A percentile compares a stretch with the other conserved stretches of the same genome.
phyloP scores from a whole-genome alignment of 2,888 invertebrate genomes.

The Drosophila seclusa region DNA sequence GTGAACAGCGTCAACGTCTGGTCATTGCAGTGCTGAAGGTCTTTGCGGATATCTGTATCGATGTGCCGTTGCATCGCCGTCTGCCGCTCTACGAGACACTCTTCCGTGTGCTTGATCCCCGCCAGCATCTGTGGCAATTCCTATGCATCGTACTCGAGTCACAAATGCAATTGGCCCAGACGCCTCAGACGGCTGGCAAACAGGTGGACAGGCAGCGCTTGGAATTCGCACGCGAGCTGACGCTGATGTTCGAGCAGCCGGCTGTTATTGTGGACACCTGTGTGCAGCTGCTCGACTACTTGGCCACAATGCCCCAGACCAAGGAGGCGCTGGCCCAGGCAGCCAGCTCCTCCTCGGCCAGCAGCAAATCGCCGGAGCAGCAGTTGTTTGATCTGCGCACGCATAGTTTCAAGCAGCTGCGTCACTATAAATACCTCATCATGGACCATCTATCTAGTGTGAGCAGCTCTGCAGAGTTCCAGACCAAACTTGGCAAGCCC shows the following conservation, averaged over 20 bases:
- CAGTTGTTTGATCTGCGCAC: conserved; percentile 88
- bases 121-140: conserved; percentile 90
- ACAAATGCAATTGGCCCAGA: conserved; percentile 87
- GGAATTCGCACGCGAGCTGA: conserved; percentile 89
- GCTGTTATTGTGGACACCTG: conserved; percentile 88
- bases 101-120: conserved; percentile 89
- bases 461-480: conserved; percentile 89
- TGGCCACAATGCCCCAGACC: conserved; percentile 89
- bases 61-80: conserved; percentile 97
- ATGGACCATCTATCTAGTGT: conserved; percentile 90
- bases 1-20: conserved; percentile 72
- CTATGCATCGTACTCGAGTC: conserved; percentile 90
- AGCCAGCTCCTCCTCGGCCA: conserved; percentile 5
- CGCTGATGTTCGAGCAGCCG: conserved; percentile 88
- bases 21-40: conserved; percentile 91
- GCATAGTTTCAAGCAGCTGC: conserved; percentile 90
- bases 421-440: conserved; percentile 92
- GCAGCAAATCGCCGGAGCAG: conserved; percentile 44
- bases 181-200: conserved; percentile 72
- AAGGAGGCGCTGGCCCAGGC: conserved; percentile 81
- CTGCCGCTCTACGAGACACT: conserved; percentile 92
- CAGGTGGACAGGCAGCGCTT: conserved; percentile 86
- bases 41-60: conserved; percentile 95
- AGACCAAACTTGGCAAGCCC: conserved; percentile 88
- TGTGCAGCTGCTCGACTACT: conserved; percentile 88